These are phyloP conservation scores for Chrysopa pallens DNA, from an alignment of 1,140 invertebrate species.

Conservation along the genomic window DNA sequence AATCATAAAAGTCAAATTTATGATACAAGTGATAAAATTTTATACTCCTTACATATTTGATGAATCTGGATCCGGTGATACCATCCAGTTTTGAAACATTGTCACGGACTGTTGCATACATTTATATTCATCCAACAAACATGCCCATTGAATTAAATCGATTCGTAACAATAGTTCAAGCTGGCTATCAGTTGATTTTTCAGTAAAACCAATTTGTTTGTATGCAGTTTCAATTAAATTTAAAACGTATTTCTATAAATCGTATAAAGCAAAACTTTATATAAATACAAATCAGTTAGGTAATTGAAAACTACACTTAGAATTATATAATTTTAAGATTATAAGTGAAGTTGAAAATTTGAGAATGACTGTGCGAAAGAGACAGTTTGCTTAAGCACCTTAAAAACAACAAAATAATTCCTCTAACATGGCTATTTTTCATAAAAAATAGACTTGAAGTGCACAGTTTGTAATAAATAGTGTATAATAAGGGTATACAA, in stretches of 20 bases:
- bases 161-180: slow-evolving; percentile 46
- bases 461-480: no score
- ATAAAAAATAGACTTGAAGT: no score
- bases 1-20: slow-evolving; percentile 1
- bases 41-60: slow-evolving; percentile 47
- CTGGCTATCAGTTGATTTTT: slow-evolving; percentile 38
- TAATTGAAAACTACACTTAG: no score
- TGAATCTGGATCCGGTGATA: slow-evolving; percentile 42
- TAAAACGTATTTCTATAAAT: slow-evolving; percentile 42
- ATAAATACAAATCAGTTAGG: background rate
- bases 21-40: background rate
- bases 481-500: no score
- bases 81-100: slow-evolving; percentile 54
- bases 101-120: slow-evolving; percentile 46
- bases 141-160: slow-evolving; percentile 48
- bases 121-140: slow-evolving; percentile 43
- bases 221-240: slow-evolving; percentile 44
- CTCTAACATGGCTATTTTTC: no score
- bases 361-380: no score
- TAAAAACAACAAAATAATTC: no score
- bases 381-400: no score
- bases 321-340: no score
- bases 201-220: slow-evolving; percentile 41
- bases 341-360: no score
- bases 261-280: background rate